Evolutionary conservation across 2,888 invertebrate species (phyloP).

Genomic region (Morpho helenor): DNA sequence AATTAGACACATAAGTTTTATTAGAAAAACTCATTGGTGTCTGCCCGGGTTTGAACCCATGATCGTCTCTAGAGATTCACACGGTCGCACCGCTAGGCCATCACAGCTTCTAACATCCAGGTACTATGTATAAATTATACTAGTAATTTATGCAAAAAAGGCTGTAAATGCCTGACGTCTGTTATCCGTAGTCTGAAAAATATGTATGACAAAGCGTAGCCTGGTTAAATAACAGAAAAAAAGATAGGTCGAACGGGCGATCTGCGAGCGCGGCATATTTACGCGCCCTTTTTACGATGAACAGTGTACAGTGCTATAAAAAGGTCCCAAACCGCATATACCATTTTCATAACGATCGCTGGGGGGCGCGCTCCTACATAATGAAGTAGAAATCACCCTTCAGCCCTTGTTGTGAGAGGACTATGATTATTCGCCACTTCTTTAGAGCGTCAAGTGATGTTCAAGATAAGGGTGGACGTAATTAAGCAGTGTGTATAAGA

Average conservation of each 20-base stretch:
- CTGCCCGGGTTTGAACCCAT: too few relatives aligned
- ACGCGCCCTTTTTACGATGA: conserved; percentile 1
- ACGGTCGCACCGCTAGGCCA: too few relatives aligned
- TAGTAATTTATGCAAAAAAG: too few relatives aligned
- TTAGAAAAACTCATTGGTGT: too few relatives aligned
- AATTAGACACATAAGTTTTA: too few relatives aligned
- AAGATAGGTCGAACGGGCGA: not conserved
- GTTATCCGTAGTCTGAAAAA: too few relatives aligned
- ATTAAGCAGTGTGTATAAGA: not conserved
- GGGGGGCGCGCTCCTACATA: conserved; percentile 7
- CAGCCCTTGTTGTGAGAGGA: conserved; percentile 3
- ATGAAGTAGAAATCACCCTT: conserved; percentile 8
- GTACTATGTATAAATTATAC: too few relatives aligned
- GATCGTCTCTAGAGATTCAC: too few relatives aligned
- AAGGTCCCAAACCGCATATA: conserved; percentile 7
- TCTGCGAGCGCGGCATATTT: not conserved
- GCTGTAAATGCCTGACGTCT: too few relatives aligned
- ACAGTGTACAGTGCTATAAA: conserved; percentile 4
- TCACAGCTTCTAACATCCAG: too few relatives aligned
- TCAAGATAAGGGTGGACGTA: not conserved
- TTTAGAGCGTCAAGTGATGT: not conserved
- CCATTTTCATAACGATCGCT: conserved; percentile 9
- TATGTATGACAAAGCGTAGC: too few relatives aligned
- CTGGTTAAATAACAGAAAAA: too few relatives aligned
- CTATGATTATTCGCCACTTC: conserved; percentile 6